Evolutionary conservation across 2,888 invertebrate genomes (phyloP), one percentile per base, ranked within the genome.

Genomic region (Anoncus sp.): DNA sequence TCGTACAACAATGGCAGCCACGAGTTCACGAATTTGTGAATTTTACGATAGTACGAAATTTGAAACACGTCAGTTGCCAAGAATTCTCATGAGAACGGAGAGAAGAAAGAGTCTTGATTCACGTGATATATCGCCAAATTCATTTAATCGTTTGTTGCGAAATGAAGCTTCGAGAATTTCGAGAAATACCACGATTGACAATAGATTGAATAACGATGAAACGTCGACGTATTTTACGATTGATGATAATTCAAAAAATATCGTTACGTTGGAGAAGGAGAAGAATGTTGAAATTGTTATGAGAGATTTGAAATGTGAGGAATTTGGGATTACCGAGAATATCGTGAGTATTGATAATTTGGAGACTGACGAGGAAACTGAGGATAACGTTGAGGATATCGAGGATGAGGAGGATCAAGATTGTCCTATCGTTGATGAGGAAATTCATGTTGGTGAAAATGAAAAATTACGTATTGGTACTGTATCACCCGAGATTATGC

Each of bases 401-500:
- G 77, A 76, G 7, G 75, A 78, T 5, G 80, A 75, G 27, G 79
- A 81, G 51, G 77, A 81, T n/a, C 78, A 81, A 55, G 77, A 75
- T 60, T 72, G 63, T 31, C 82, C 75, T 47, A 81, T 80, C 79
- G 80, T 77, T 72, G 85, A 83, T 22, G 77, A 86, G 77, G 81
- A 85, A 35, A 65, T 75, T 59, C 72, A 77, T 1, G 66, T 59
- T 35, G 65, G 49, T 18, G 82, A 75, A 55, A 82, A 85, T 38
- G 80, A 85, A 57, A 79, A 78, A 49, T 63, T 87, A 59, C 81
- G 82, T 59, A 82, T 87, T 62, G 81, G 77, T 65, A 75, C 83
- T 27, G 85, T 86, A 6, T 86, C 88, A 3, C 75, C 86, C 43
- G 88, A 87, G 71, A 87, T 81, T 40, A 84, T 85, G 85, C 83